Base-by-base conservation (phyloP, 1,140 invertebrate genomes). In the Cydia pomonella region DNA sequence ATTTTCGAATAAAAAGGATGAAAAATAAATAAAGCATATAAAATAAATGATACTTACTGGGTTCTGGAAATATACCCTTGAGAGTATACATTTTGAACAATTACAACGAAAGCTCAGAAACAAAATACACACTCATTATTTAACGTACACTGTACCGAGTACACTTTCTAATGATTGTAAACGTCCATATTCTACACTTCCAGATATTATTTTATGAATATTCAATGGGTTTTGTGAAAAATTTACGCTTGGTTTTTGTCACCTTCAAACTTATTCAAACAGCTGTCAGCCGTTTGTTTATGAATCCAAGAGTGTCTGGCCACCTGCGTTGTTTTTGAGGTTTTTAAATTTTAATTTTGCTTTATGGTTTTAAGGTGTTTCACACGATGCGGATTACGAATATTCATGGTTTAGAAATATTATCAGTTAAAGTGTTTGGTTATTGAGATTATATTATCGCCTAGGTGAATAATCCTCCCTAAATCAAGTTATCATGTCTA, bases 21-120 rank as follows among this genome's bases (percentile, higher is more conserved):
- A 27, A 25, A 63, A n/a, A 25, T 29, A 3, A 16, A 27, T 59
- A 75, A 38, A n/a, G 73, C 16, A 25, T n/a, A 47, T 23, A 7
- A 16, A 18, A 18, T 33, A 69, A 18, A 63, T 76, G 41, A 72
- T 73, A 94, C 93, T 93, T 89, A 94, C 94, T 94, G 76, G 93
- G 92, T 80, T 94, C 93, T 74, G 94, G 94, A 84, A 94, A 94
- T 87, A 94, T 89, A 72, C 94, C 94, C 80, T 93, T 92, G 77
- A 94, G 90, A 80, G 93, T 94, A 87, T 92, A 92, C 92, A 93
- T 93, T 75, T 88, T 79, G 85, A 79, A 78, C 82, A 83, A 84
- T 77, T 79, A 83, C 76, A 80, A 79, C 77, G 81, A 85, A 83
- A 75, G 81, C 80, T 81, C 80, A 83, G 79, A 76, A 82, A 87